These are phyloP conservation scores for Neoaliturus tenellus DNA, from an alignment of 2,888 invertebrate genomes.

Conservation along the genomic window DNA sequence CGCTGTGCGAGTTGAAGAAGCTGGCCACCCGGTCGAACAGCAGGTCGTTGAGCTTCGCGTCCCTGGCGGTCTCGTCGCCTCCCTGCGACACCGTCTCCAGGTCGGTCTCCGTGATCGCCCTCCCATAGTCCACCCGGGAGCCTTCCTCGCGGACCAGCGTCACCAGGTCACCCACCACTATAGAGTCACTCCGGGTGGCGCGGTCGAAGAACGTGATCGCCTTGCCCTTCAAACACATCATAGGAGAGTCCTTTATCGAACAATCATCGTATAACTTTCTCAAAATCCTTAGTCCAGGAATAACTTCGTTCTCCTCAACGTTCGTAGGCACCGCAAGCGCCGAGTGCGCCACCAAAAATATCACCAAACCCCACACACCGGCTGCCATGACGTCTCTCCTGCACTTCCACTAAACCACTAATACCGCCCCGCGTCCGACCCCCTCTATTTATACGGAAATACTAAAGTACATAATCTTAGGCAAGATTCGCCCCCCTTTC, in stretches of 20 bases:
- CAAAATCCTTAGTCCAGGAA: constrained; percentile 64
- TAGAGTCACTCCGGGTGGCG: constrained; percentile 80
- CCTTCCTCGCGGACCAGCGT: constrained; percentile 78
- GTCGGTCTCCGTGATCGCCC: constrained; percentile 82
- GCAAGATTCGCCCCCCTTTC: constrained; percentile 54
- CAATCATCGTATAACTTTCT: constrained; percentile 82
- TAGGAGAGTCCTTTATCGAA: constrained; percentile 76
- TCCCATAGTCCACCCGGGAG: constrained; percentile 69
- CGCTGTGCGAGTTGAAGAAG: constrained; percentile 86
- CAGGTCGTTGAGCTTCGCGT: constrained; percentile 83
- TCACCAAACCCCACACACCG: constrained; percentile 41
- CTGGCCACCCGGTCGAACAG: constrained; percentile 84
- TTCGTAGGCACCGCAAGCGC: constrained; percentile 65
- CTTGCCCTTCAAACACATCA: constrained; percentile 86
- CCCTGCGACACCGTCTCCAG: constrained; percentile 82
- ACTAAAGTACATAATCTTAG: constrained; percentile 52
- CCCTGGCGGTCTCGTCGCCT: constrained; percentile 75
- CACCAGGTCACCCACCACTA: constrained; percentile 67
- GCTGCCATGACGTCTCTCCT: background rate
- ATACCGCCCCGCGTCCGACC: constrained; percentile 17
- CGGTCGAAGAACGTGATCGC: constrained; percentile 85
- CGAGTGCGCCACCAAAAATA: constrained; percentile 29
- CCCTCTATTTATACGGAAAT: constrained; percentile 58
- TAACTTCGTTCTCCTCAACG: constrained; percentile 76
- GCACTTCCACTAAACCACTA: background rate